Percentiles rank a stretch among this genome's conserved stretches.
phyloP scores from a whole-genome alignment of 2,113 vertebrate genomes.

The Alectura lathami region DNA sequence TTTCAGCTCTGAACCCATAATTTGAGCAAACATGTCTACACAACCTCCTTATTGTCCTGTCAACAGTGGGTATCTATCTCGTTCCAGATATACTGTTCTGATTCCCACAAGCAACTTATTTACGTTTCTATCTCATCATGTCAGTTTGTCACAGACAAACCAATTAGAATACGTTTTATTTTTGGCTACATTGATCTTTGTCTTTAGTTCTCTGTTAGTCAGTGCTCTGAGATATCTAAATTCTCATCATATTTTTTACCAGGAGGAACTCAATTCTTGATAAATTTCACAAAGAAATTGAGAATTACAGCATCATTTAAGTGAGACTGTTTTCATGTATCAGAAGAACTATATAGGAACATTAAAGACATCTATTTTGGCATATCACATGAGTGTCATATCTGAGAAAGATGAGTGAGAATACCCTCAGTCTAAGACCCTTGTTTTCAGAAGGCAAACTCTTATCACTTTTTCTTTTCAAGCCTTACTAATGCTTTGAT shows the following conservation, averaged over 20 bases:
- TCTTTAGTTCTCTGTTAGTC: not conserved
- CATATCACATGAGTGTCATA: not conserved
- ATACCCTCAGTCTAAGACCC: not conserved
- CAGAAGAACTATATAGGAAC: accelerated
- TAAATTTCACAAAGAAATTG: not conserved
- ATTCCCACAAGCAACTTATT: not conserved
- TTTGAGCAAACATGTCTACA: not conserved
- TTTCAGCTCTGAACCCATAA: not conserved
- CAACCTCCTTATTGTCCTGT: not conserved
- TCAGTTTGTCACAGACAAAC: not conserved
- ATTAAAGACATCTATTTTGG: not conserved
- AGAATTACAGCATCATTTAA: not conserved
- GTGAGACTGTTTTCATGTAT: not conserved
- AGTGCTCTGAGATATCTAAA: not conserved
- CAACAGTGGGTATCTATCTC: not conserved
- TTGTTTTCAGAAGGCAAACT: not conserved
- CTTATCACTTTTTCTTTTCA: not conserved
- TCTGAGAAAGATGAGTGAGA: not conserved
- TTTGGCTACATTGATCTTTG: not conserved
- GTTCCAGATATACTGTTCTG: not conserved
- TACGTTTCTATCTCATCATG: not conserved
- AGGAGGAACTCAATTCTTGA: not conserved
- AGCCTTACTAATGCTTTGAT: not conserved
- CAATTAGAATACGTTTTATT: not conserved
- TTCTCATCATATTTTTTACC: not conserved